Evolutionary conservation across 2,888 invertebrate genomes (phyloP).

Genomic region (Trichogramma dendrolimi): DNA sequence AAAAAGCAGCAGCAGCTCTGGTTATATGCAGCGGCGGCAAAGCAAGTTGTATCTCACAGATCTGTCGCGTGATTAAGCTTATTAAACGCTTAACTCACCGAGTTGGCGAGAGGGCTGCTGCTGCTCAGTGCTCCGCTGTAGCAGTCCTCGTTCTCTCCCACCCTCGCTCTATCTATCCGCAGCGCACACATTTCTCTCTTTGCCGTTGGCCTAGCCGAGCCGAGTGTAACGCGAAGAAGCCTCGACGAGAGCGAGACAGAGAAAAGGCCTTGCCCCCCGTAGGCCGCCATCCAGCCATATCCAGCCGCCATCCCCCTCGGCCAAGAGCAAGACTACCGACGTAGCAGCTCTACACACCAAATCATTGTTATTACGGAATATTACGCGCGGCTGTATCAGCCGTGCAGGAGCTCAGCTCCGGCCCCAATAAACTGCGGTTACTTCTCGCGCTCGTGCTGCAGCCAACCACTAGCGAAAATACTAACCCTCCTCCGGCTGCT

Average conservation of each 20-base stretch:
- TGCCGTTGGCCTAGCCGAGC: constrained; percentile 24
- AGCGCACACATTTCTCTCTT: constrained; percentile 27
- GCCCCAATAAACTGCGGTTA: constrained; percentile 50
- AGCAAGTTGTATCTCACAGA: constrained; percentile 53
- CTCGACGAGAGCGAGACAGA: constrained; percentile 19
- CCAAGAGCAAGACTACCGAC: constrained; percentile 39
- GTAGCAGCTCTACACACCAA: constrained; percentile 45
- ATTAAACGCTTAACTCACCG: constrained; percentile 53
- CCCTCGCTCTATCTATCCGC: constrained; percentile 24
- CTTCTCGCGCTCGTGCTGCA: constrained; percentile 26
- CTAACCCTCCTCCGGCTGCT: not conserved
- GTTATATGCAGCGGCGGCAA: constrained; percentile 38
- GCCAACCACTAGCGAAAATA: not conserved
- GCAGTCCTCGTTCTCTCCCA: constrained; percentile 30
- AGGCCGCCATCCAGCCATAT: not conserved
- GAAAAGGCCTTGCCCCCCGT: not conserved
- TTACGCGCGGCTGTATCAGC: constrained; percentile 48
- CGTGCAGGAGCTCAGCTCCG: constrained; percentile 40
- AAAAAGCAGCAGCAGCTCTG: constrained; percentile 31
- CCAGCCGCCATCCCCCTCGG: constrained; percentile 2
- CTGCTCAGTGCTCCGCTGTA: constrained; percentile 32
- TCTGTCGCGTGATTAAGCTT: constrained; percentile 53
- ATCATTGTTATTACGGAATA: constrained; percentile 51
- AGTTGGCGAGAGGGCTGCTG: constrained; percentile 35
- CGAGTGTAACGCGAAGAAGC: constrained; percentile 18